Evolutionary conservation across 2,888 invertebrate species (phyloP).

Genomic region (Keiferia lycopersicella): DNA sequence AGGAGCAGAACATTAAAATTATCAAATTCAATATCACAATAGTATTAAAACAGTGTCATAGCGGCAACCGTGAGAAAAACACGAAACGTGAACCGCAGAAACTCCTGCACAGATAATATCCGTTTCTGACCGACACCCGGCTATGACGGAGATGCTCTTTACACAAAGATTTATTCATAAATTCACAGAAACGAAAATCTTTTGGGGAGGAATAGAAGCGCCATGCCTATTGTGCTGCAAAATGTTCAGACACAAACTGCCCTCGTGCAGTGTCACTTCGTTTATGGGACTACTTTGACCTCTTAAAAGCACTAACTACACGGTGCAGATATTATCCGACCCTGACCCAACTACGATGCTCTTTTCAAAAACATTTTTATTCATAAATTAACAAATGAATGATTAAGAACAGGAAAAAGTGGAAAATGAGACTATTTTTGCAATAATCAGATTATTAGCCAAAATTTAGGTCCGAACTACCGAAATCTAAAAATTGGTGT

Average conservation of each 20-base stretch:
- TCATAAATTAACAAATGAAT: conserved; percentile 48
- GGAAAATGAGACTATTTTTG: no score
- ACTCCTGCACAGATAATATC: conserved; percentile 36
- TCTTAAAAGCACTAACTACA: no score
- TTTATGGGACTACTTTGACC: no score
- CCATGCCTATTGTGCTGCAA: no score
- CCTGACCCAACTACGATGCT: conserved; percentile 44
- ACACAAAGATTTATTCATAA: conserved; percentile 60
- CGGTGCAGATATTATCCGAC: conserved; percentile 33
- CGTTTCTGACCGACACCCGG: conserved; percentile 34
- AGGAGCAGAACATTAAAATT: not conserved
- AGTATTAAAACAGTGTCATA: conserved; percentile 18
- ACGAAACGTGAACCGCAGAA: conserved; percentile 38
- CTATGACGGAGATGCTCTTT: conserved; percentile 49
- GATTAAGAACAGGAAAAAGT: no score
- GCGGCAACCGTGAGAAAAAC: conserved; percentile 40
- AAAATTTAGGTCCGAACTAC: no score
- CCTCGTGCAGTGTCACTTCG: no score
- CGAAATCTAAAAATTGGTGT: no score
- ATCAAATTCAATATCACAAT: conserved; percentile 11
- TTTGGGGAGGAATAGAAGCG: not conserved
- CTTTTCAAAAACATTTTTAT: conserved; percentile 55
- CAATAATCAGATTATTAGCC: no score
- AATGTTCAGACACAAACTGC: no score
- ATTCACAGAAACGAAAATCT: not conserved